These are phyloP conservation scores for Crotalus viridis DNA, from an alignment of 2,113 vertebrate genomes.

Conservation along the genomic window DNA sequence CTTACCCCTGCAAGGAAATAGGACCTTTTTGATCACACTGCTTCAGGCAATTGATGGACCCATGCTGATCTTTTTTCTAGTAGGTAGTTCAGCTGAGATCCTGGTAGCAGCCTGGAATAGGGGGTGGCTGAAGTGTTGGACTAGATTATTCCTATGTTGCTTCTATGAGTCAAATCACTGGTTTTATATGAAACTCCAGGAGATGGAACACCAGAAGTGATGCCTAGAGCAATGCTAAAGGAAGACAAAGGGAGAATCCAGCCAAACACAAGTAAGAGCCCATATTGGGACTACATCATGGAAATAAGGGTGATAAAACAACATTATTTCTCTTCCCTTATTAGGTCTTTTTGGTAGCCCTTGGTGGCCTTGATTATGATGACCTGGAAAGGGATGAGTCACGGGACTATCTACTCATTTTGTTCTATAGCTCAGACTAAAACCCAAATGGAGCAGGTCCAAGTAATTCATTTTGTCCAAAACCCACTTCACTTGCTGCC, in stretches of 20 bases:
- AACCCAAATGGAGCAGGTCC: not conserved
- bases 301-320: not conserved
- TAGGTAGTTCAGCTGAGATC: not conserved
- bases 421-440: not conserved
- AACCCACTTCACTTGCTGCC: not conserved
- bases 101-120: not conserved
- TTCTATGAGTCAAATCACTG: not conserved
- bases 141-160: not conserved
- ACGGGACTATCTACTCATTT: not conserved
- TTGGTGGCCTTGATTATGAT: not conserved
- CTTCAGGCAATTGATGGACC: not conserved
- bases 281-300: not conserved
- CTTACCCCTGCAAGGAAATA: not conserved
- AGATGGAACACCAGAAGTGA: not conserved
- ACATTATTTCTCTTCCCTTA: not conserved
- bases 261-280: not conserved
- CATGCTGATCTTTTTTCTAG: not conserved
- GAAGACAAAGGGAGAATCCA: not conserved
- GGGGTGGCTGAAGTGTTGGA: not conserved
- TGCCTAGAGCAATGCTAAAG: not conserved
- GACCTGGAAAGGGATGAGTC: not conserved
- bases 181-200: not conserved
- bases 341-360: not conserved
- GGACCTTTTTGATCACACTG: not conserved
- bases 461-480: not conserved